Base-by-base conservation (phyloP, 2,888 invertebrate genomes). In the Graphium colonna region DNA sequence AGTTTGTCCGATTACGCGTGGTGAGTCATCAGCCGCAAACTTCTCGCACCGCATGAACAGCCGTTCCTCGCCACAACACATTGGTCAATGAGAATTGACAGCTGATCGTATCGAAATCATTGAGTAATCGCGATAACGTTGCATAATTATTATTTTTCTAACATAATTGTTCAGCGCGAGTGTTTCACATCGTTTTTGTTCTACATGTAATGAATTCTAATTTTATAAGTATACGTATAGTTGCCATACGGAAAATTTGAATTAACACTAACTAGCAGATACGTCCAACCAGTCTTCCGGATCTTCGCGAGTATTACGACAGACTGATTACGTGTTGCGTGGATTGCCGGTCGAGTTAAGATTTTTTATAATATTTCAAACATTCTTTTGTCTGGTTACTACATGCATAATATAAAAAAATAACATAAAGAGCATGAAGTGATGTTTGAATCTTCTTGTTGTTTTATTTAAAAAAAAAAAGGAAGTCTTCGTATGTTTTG, bases 51-150 rank as follows among this genome's bases (percentile, higher is more conserved):
- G 1, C 57, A 60, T 8, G 69, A 60, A 71, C 86, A 75, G 71
- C 81, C 73, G 76, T 61, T 59, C 73, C 60, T 60, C 57, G 50
- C 69, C 67, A 64, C 64, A 61, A 60, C 75, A 71, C 74, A 65
- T 64, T 72, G 77, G 70, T 83, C 77, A 84, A 80, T 86, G 82
- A 72, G 58, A 70, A 75, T 73, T 73, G 73, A 73, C 60, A 57
- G n/a, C n/a, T 36, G 12, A 36, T 12, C 13, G 54, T 69, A 65
- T 67, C 71, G 64, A 65, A 71, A 59, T 60, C 60, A 63, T 60
- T 63, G 58, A 63, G 58, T 63, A 60, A 50, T 61, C 55, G 63
- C 60, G 73, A 76, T 75, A 75, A 71, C 44, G 48, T 51, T 60
- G 9, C 33, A 58, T 56, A 47, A 49, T 33, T 51, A 12, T 56